These are phyloP conservation scores for Drosophila sp. DNA, from an alignment of 1,140 invertebrate species.

Conservation along the genomic window DNA sequence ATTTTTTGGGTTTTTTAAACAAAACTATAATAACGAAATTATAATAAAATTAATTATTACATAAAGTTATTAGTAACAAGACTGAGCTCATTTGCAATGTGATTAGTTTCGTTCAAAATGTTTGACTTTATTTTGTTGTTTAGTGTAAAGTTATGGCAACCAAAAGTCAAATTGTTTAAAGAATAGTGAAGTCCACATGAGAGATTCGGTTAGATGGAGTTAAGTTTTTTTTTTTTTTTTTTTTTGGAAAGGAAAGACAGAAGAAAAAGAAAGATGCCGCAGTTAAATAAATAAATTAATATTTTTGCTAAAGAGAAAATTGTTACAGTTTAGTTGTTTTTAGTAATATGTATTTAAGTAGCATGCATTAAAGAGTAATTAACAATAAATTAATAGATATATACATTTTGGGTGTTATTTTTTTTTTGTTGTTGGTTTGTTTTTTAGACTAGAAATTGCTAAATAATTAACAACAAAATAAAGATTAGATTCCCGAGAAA, in stretches of 20 bases:
- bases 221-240: conserved; percentile 31
- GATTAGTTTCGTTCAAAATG: conserved; percentile 75
- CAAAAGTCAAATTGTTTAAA: conserved; percentile 48
- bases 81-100: conserved; percentile 74
- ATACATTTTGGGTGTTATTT: conserved; percentile 27
- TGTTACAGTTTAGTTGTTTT: conserved; percentile 51
- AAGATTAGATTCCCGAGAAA: conserved; percentile 30
- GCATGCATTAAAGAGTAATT: conserved; percentile 71
- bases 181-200: conserved; percentile 54
- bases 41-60: conserved; percentile 51
- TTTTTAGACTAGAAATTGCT: conserved; percentile 49
- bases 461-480: conserved; percentile 49
- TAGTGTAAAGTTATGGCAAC: conserved; percentile 43
- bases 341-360: conserved; percentile 62
- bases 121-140: conserved; percentile 51
- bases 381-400: conserved; percentile 60
- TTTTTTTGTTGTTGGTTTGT: neutral
- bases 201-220: conserved; percentile 53
- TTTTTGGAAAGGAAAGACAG: conserved; percentile 65
- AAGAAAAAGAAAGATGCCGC: conserved; percentile 69
- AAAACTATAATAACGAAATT: neutral
- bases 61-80: conserved; percentile 82
- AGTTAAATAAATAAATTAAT: conserved; percentile 76
- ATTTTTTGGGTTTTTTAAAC: neutral
- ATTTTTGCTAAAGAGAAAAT: conserved; percentile 56